Conservation (phyloP, 2,888 invertebrate species). For the Ormyrus rosae region DNA sequence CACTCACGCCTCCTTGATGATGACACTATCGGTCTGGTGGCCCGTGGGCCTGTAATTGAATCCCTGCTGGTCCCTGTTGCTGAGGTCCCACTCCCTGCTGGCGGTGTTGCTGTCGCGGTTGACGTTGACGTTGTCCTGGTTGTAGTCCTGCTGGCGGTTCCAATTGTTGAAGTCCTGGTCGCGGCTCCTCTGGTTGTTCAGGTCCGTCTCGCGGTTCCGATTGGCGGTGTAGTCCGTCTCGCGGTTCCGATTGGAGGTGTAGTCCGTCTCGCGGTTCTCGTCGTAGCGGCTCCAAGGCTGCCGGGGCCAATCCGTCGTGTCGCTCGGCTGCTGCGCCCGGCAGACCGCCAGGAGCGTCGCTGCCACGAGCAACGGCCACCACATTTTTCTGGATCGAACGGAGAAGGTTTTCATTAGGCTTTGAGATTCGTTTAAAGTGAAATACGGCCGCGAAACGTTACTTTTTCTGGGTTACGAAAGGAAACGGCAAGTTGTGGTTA, state of each 20-base stretch:
- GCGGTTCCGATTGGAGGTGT: neutral
- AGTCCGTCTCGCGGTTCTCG: neutral
- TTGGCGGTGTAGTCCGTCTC: neutral
- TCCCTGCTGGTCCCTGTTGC: slow-evolving; percentile 16
- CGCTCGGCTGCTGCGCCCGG: slow-evolving; percentile 25
- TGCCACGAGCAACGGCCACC: slow-evolving; percentile 32
- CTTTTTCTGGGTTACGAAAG: too few relatives aligned
- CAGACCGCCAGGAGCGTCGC: slow-evolving; percentile 7
- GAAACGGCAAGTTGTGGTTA: too few relatives aligned
- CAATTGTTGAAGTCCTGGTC: slow-evolving; percentile 9
- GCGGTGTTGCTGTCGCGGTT: neutral
- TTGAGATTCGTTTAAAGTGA: too few relatives aligned
- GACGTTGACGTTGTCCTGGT: neutral
- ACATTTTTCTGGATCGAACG: slow-evolving; percentile 7
- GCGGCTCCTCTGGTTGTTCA: neutral
- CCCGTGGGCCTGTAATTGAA: slow-evolving; percentile 26
- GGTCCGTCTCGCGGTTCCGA: neutral
- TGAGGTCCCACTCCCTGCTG: slow-evolving; percentile 23
- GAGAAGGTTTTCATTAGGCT: too few relatives aligned
- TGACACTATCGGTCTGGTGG: slow-evolving; percentile 38
- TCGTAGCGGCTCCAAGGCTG: slow-evolving; percentile 41
- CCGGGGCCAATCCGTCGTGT: slow-evolving; percentile 25
- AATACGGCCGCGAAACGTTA: too few relatives aligned
- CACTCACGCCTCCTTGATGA: slow-evolving; percentile 55
- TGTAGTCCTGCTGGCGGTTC: neutral